phyloP scores from a whole-genome alignment of 2,888 invertebrate genomes.

The Chironomus tentans region DNA sequence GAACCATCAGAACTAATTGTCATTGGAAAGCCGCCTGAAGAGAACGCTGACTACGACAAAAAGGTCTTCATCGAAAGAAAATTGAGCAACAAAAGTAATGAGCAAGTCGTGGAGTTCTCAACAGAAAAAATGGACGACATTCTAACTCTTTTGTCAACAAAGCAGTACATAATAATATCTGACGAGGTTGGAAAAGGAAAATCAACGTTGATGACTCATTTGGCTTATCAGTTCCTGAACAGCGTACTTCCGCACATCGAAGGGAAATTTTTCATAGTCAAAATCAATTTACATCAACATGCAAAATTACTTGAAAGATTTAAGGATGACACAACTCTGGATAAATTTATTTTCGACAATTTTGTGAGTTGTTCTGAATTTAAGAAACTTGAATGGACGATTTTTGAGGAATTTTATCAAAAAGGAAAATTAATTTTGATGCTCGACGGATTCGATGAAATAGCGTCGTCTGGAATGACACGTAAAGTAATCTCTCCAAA shows the following conservation, averaged over 20 bases:
- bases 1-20: too few species aligned
- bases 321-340: not conserved
- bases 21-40: too few species aligned
- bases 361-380: not conserved
- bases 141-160: not conserved
- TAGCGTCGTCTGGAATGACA: too few species aligned
- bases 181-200: not conserved
- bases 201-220: not conserved
- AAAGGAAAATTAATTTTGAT: not conserved
- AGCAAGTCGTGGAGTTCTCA: not conserved
- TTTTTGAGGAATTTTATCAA: not conserved
- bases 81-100: not conserved
- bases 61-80: not conserved
- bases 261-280: too few species aligned
- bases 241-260: too few species aligned
- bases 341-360: not conserved
- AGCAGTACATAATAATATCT: not conserved
- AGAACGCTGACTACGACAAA: not conserved
- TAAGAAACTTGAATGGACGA: not conserved
- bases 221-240: not conserved
- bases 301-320: too few species aligned
- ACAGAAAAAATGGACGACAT: not conserved
- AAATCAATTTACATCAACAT: too few species aligned
- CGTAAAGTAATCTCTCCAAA: too few species aligned
- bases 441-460: not conserved